Conservation (phyloP, 2,797 vertebrate species). For the Sus cebifrons region DNA sequence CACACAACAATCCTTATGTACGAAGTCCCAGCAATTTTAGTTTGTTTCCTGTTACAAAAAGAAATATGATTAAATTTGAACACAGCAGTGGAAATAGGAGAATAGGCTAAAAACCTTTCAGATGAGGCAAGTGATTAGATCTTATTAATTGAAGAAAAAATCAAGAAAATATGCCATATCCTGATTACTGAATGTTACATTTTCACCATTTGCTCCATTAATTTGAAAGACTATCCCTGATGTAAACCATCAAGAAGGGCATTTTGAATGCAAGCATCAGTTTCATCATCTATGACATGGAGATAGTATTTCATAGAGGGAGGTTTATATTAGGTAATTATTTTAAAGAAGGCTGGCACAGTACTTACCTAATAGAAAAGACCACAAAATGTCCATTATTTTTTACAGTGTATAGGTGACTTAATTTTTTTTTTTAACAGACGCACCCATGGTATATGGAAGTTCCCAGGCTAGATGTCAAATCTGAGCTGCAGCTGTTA, state of each 20-base stretch:
- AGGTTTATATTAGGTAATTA: not conserved
- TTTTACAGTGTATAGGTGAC: not conserved
- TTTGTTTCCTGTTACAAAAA: not conserved
- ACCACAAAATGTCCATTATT: not conserved
- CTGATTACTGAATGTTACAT: not conserved
- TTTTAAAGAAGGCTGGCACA: not conserved
- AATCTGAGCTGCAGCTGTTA: too few species aligned
- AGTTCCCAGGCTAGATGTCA: too few species aligned
- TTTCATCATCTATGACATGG: not conserved
- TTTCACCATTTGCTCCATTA: constrained; percentile 11
- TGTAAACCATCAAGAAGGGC: not conserved
- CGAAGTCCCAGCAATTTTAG: not conserved
- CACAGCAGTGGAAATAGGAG: constrained; percentile 10
- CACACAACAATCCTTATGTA: not conserved
- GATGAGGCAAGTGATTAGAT: constrained; percentile 13
- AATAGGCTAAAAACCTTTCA: constrained; percentile 19
- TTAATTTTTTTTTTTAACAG: not conserved
- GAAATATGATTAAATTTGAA: constrained; percentile 6
- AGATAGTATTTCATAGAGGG: not conserved
- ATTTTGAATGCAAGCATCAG: not conserved
- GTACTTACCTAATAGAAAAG: not conserved
- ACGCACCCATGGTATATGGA: too few species aligned
- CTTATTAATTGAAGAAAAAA: not conserved
- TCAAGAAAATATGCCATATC: not conserved
- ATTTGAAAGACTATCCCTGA: not conserved